phyloP scores from a whole-genome alignment of 2,113 vertebrate genomes.

The Neodon shergylaensis region DNA sequence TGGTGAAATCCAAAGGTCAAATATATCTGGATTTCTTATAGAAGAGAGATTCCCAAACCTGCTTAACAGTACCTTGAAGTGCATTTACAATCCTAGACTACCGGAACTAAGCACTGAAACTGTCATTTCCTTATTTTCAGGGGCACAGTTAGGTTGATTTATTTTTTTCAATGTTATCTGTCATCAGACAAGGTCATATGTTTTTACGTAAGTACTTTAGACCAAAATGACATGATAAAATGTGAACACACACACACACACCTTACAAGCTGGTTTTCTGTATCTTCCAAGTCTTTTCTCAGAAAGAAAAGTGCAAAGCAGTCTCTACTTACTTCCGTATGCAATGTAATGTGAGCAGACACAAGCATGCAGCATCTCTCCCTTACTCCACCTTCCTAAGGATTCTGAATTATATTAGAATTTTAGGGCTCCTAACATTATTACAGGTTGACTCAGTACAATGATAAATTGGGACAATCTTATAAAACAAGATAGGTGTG shows the following conservation, averaged over 20 bases:
- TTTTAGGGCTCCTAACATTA: neutral
- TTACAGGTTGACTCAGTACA: neutral
- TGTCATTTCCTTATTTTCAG: slow-evolving; percentile 33
- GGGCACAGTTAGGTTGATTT: slow-evolving; percentile 32
- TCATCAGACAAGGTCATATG: slow-evolving; percentile 57
- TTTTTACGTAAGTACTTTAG: slow-evolving; percentile 27
- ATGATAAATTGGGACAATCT: neutral
- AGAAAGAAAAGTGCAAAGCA: neutral
- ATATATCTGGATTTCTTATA: slow-evolving; percentile 78
- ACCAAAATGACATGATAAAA: slow-evolving; percentile 19
- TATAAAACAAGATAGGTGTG: neutral
- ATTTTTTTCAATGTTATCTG: slow-evolving; percentile 41
- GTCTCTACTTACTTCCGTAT: neutral
- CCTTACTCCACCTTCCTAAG: neutral
- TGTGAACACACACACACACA: neutral
- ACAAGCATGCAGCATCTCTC: neutral
- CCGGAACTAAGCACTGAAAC: slow-evolving; percentile 42
- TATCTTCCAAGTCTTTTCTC: slow-evolving; percentile 2
- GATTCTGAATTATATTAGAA: slow-evolving; percentile 17
- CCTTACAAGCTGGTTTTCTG: neutral
- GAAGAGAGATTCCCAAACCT: slow-evolving; percentile 79
- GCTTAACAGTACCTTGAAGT: slow-evolving; percentile 52
- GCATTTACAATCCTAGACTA: slow-evolving; percentile 17
- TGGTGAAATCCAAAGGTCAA: slow-evolving; percentile 73
- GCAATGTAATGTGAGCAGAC: neutral